These are phyloP conservation scores for Heterodera filipjevi DNA, from an alignment of 2,888 invertebrate genomes.

Conservation along the genomic window DNA sequence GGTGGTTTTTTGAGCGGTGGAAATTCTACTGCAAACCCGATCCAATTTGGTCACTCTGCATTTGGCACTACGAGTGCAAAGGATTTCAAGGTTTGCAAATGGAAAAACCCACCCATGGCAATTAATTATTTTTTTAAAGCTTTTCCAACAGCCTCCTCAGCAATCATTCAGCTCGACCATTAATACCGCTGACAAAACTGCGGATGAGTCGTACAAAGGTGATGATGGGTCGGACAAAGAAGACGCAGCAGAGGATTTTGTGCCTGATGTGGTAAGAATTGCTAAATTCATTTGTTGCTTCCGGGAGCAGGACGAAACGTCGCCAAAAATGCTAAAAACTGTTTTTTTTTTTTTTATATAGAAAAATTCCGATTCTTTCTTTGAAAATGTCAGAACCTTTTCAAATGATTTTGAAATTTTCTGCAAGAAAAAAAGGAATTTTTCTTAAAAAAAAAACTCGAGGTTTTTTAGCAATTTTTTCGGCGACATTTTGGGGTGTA, in stretches of 20 bases:
- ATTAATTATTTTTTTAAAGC: conserved; percentile 5
- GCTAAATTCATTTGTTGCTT: no score
- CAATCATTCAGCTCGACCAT: neutral
- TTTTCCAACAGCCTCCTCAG: conserved; percentile 27
- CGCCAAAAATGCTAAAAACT: no score
- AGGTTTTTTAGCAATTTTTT: no score
- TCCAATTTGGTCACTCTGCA: conserved; percentile 16
- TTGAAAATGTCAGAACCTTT: no score
- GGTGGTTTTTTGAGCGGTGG: conserved; percentile 18
- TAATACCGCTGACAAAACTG: neutral
- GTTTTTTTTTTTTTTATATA: no score
- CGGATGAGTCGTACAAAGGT: conserved; percentile 10
- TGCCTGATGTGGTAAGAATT: conserved; percentile 38
- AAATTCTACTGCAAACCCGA: neutral
- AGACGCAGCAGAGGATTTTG: conserved; percentile 39
- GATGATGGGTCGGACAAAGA: conserved; percentile 38
- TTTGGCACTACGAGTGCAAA: neutral
- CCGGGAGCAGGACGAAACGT: no score
- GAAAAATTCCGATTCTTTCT: no score
- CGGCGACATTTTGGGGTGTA: no score
- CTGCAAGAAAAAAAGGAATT: no score
- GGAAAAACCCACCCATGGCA: neutral
- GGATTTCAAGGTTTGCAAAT: conserved; percentile 21
- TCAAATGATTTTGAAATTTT: no score
- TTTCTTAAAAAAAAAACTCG: no score